Percentiles rank a stretch among this genome's conserved stretches.
Conservation (phyloP, 2,888 invertebrate genomes). For the Gnatocerus cornutus region DNA sequence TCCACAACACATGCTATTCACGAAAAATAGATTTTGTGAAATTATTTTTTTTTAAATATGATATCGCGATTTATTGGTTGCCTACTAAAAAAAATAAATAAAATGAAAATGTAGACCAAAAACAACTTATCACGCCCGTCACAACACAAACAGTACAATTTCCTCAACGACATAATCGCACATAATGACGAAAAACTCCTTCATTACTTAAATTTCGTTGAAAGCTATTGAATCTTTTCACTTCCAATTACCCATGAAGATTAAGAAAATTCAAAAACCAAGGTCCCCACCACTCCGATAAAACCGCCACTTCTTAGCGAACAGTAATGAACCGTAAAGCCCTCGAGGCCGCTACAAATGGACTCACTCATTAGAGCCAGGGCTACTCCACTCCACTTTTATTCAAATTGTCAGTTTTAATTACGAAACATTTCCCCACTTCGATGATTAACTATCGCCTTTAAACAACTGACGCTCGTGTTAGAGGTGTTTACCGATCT, state of each 20-base stretch:
- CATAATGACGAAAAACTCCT: background rate
- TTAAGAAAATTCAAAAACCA: background rate
- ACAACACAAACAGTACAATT: background rate
- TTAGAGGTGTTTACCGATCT: conserved; percentile 10
- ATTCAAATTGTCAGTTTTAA: conserved; percentile 39
- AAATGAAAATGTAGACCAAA: too few relatives aligned
- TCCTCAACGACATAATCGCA: background rate
- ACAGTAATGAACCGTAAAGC: conserved; percentile 24
- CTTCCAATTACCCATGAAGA: background rate
- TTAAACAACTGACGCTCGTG: conserved; percentile 12
- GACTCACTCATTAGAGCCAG: conserved; percentile 25
- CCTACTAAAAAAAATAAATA: too few relatives aligned
- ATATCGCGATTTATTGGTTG: too few relatives aligned
- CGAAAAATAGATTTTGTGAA: too few relatives aligned
- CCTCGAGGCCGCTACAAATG: conserved; percentile 29
- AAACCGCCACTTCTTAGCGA: conserved; percentile 2
- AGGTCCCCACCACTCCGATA: background rate
- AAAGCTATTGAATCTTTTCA: conserved; percentile 4
- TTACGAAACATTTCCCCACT: conserved; percentile 37
- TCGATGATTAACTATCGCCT: conserved; percentile 25
- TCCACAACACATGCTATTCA: too few relatives aligned
- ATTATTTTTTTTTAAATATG: too few relatives aligned
- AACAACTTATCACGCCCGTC: too few relatives aligned
- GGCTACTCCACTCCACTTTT: conserved; percentile 38
- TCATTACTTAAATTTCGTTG: too few relatives aligned